Base-by-base conservation (phyloP, 1,140 invertebrate species). In the Batillaria attramentaria region DNA sequence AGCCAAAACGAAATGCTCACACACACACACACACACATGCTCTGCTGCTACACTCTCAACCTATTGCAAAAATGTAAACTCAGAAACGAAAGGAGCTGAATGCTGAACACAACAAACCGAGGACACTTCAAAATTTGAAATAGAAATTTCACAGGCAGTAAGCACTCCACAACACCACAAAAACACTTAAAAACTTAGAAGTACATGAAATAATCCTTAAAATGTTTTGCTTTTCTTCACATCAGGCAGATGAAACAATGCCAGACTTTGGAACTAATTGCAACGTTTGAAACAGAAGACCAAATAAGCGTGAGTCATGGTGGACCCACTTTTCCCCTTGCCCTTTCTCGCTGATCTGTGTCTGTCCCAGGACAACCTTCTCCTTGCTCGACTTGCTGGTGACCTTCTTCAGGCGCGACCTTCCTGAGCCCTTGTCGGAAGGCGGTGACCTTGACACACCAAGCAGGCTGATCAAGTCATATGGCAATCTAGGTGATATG, bases 371-470 rank as follows among this genome's bases (percentile, higher is more conserved):
- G 2, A 84, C 85, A 54, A 82, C 73, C 72, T 87, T 89, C 75
- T 90, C 89, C 72, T 90, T 90, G 20, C 83, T 82, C 37, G 84
- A 80, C 62, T 83, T 87, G 65, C 39, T 20, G 6, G 81, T 82
- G 57, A 84, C 79, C 79, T 86, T 89, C 79, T 87, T 88, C 18
- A 72, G 69, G n/a, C 78, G 86, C 89, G 18, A 81, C 80, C 79
- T 88, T 90, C 8, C 86, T 84, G 54, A n/a, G n/a, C 84, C 83
- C 74, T 87, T 88, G 39, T 89, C 88, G 24, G 83, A 81, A 46
- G 83, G 75, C 6, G 80, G 62, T 5, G 73, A 76, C 1, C 80
- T n/a, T 79, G 70, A 60, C 18, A 72, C 37, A 57, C 42, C n/a
- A n/a, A n/a, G n/a, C n/a, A n/a, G n/a, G n/a, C n/a, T n/a, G n/a